These are phyloP conservation scores for Spodoptera littoralis DNA, from an alignment of 2,888 invertebrate genomes.

Conservation along the genomic window DNA sequence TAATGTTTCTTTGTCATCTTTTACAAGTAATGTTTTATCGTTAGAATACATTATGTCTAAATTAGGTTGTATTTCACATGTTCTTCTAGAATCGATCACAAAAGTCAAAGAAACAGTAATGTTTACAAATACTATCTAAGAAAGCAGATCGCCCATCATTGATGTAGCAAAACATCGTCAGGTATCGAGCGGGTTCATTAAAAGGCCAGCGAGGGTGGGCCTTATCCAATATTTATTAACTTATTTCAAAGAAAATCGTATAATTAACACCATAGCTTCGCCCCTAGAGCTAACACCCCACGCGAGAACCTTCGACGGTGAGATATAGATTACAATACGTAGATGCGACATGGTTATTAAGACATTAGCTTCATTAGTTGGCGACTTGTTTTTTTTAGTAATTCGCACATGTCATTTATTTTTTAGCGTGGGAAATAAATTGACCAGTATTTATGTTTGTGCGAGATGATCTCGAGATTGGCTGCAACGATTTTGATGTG, in stretches of 20 bases:
- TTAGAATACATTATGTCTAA: no score
- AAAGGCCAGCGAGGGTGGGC: conserved; percentile 77
- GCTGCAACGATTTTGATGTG: no score
- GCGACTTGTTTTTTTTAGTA: no score
- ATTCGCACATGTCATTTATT: no score
- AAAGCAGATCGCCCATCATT: conserved; percentile 34
- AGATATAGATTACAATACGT: conserved; percentile 43
- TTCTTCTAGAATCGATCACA: no score
- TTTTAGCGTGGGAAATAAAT: no score
- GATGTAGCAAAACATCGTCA: conserved; percentile 49
- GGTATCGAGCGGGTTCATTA: conserved; percentile 71
- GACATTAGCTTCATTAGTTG: neutral
- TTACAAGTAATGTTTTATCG: no score
- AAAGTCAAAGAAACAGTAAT: no score
- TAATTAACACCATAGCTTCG: conserved; percentile 82
- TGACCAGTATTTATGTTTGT: no score
- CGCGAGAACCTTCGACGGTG: conserved; percentile 61
- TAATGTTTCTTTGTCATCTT: no score
- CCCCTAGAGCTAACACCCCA: conserved; percentile 62
- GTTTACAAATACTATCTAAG: conserved; percentile 20
- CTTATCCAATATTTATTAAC: conserved; percentile 89
- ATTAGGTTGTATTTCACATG: no score
- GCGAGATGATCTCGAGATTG: no score
- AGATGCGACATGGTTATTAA: conserved; percentile 42
- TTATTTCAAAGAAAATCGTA: conserved; percentile 89